Evolutionary conservation across 2,113 vertebrate genomes (phyloP), one percentile per base, ranked within the genome.

Genomic region (Pica pica): DNA sequence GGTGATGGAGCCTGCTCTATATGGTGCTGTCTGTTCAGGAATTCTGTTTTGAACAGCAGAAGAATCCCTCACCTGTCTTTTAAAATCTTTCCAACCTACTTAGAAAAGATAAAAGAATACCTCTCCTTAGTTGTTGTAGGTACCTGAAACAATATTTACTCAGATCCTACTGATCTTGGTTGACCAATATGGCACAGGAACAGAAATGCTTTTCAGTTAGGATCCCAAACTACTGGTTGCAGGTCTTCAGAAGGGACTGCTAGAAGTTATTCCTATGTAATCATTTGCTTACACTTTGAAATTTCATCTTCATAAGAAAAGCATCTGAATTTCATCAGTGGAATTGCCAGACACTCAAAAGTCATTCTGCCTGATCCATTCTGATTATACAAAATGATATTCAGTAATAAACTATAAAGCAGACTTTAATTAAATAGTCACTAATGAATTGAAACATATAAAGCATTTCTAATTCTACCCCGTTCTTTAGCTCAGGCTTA

Each of bases 251-350:
- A 91, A 83, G 50, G 39, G 84, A 91, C 50, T 91, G 82, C 33
- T 69, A 49, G 13, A 70, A 67, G 71, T 92, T 87, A 92, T 87
- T 90, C 39, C 71, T 67, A 61, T 4, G 47, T 80, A 94, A 92
- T 68, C 12, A 1, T n/a, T 65, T 60, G 13, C 78, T 91, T 80
- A 69, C 24, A 71, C 87, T 96, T 93, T 92, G 90, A 96, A 93
- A 96, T 95, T 90, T 90, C 71, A 90, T 53, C 35, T 35, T 86
- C 42, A 1, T 42, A 84, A 55, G 75, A 85, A 93, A 92, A 93
- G 78, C 59, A 90, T 67, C 52, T 91, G 75, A 91, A 95, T 95
- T 94, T 83, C 94, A 94, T 93, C 87, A 94, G 24, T 90, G 52
- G 68, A 94, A 94, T 93, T 92, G 31, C 50, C 77, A 91, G 84